Conservation (phyloP, 2,888 invertebrate genomes). For the Gisinianus flammeolus region DNA sequence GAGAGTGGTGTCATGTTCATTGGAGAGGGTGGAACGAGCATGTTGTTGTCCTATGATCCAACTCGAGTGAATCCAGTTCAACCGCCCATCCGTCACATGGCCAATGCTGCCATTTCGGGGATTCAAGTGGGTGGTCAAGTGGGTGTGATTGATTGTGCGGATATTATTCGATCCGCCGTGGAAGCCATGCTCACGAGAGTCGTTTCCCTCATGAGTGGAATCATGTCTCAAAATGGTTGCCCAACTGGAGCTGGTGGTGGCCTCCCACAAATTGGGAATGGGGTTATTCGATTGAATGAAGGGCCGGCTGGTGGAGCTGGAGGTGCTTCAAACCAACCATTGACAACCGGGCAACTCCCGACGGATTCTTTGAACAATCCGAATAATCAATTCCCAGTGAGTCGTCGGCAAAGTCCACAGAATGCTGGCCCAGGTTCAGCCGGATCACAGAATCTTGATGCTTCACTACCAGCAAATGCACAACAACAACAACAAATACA, state of each 20-base stretch:
- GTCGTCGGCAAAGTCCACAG: no score
- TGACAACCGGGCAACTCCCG: neutral
- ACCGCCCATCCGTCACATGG: conserved; percentile 16
- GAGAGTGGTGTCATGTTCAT: neutral
- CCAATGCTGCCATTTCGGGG: conserved; percentile 11
- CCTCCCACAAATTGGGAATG: neutral
- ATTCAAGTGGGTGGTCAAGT: conserved; percentile 10
- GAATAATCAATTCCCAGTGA: no score
- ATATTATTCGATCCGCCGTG: conserved; percentile 19
- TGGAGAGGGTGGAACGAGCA: conserved; percentile 2
- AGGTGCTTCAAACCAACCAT: neutral
- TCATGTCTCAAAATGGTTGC: conserved; percentile 6
- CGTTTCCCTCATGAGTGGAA: neutral
- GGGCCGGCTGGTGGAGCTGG: neutral
- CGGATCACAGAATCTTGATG: neutral
- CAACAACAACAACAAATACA: neutral
- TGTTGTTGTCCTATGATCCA: conserved; percentile 19
- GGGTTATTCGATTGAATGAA: neutral
- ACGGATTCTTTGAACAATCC: no score
- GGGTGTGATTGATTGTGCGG: neutral
- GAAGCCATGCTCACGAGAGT: conserved; percentile 28
- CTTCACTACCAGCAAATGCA: neutral
- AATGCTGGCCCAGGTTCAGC: neutral
- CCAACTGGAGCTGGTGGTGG: neutral
- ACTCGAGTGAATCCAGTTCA: neutral